A percentile compares a stretch with the other conserved stretches of the same genome.
Evolutionary conservation across 2,888 invertebrate species (phyloP).

Genomic region (Heliconius cydno): DNA sequence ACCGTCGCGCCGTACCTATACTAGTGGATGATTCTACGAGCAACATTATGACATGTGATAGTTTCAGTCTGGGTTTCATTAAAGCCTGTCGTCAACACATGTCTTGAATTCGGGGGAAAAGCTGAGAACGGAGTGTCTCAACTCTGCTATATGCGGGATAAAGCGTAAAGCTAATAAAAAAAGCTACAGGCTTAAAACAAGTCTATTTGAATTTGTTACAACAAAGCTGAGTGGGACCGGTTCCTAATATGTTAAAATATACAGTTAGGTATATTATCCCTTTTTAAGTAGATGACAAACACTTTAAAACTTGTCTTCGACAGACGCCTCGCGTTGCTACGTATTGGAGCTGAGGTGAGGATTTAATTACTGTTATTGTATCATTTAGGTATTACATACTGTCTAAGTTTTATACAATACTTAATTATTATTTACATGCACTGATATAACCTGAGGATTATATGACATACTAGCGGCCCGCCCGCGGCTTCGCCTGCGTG

Average conservation of each 20-base stretch:
- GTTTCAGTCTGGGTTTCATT: too few relatives aligned
- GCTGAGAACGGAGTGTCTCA: too few relatives aligned
- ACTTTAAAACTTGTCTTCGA: not conserved
- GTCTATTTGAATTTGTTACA: not conserved
- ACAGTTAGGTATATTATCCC: not conserved
- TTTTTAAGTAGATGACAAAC: not conserved
- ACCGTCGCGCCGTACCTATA: too few relatives aligned
- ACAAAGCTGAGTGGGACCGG: not conserved
- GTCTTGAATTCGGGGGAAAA: too few relatives aligned
- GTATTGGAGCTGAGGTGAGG: not conserved
- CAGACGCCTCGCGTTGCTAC: not conserved
- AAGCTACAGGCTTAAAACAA: not conserved
- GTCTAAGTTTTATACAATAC: not conserved
- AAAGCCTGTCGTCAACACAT: too few relatives aligned
- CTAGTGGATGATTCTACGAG: too few relatives aligned
- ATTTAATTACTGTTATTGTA: not conserved
- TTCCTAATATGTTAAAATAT: not conserved
- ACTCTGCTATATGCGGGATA: too few relatives aligned
- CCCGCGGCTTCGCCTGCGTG: too few relatives aligned
- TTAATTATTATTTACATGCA: not conserved
- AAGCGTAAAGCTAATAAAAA: not conserved
- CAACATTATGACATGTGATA: too few relatives aligned
- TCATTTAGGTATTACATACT: not conserved
- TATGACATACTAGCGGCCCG: too few relatives aligned
- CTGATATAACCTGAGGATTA: too few relatives aligned